These are phyloP conservation scores for Ophioninae sp. DNA, from an alignment of 2,888 invertebrate genomes.

Conservation along the genomic window DNA sequence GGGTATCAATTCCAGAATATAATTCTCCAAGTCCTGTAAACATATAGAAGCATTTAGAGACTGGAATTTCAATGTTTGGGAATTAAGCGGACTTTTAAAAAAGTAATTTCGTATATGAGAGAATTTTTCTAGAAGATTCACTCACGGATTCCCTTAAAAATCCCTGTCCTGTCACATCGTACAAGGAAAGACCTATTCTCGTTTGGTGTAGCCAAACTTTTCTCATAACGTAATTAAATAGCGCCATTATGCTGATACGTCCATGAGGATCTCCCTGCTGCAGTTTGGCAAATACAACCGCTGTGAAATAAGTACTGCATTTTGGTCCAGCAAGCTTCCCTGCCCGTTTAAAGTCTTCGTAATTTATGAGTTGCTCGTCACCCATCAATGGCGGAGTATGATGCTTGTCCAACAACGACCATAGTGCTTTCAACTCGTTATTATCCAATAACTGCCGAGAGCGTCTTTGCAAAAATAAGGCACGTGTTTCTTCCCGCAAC, in stretches of 20 bases:
- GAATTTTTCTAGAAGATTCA: conserved; percentile 19
- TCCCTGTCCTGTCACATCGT: conserved; percentile 96
- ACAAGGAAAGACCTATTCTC: conserved; percentile 94
- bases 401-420: conserved; percentile 91
- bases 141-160: conserved; percentile 91
- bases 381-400: conserved; percentile 88
- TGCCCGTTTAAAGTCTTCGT: conserved; percentile 92
- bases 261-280: conserved; percentile 93
- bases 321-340: conserved; percentile 88
- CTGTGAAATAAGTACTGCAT: conserved; percentile 90
- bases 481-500: conserved; percentile 93
- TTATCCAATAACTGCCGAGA: conserved; percentile 93
- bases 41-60: conserved; percentile 36
- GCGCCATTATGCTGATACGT: conserved; percentile 91
- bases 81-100: background rate
- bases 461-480: conserved; percentile 92
- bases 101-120: background rate
- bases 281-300: conserved; percentile 93
- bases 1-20: conserved; percentile 95
- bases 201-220: conserved; percentile 98
- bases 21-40: conserved; percentile 94
- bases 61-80: background rate
- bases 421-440: conserved; percentile 92
- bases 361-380: conserved; percentile 93
- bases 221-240: conserved; percentile 97